A percentile compares a stretch with the other conserved stretches of the same genome.
phyloP scores from a whole-genome alignment of 2,888 invertebrate species.

The Archips xylosteana region DNA sequence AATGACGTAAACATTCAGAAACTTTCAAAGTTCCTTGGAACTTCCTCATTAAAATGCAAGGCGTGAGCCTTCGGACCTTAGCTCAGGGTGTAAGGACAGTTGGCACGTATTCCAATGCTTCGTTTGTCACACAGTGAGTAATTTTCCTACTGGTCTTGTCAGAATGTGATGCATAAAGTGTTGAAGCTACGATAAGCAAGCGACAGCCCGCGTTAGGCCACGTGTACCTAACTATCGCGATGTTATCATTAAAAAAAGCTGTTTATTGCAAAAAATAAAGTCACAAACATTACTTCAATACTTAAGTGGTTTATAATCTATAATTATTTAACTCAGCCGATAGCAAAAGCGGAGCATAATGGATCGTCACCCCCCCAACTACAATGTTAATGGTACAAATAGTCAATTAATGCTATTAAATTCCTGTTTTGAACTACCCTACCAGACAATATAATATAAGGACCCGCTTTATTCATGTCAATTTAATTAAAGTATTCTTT shows the following conservation, averaged over 20 bases:
- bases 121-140: background rate
- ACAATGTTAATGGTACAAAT: too few species aligned
- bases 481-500: slow-evolving; percentile 1
- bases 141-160: background rate
- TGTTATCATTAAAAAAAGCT: too few species aligned
- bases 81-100: background rate
- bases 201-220: background rate
- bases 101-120: background rate
- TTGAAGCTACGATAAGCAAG: background rate
- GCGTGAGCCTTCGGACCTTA: background rate
- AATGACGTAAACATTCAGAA: background rate
- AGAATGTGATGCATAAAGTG: background rate
- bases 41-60: slow-evolving; percentile 1
- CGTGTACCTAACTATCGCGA: background rate
- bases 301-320: too few species aligned
- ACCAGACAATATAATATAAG: background rate
- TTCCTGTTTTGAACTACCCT: background rate
- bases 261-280: too few species aligned
- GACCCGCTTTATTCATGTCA: background rate
- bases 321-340: too few species aligned
- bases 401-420: background rate
- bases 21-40: background rate
- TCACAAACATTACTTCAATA: too few species aligned
- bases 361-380: too few species aligned
- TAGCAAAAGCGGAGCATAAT: too few species aligned